These are phyloP conservation scores for Papilio gigon DNA, from an alignment of 2,888 invertebrate genomes.

Conservation along the genomic window DNA sequence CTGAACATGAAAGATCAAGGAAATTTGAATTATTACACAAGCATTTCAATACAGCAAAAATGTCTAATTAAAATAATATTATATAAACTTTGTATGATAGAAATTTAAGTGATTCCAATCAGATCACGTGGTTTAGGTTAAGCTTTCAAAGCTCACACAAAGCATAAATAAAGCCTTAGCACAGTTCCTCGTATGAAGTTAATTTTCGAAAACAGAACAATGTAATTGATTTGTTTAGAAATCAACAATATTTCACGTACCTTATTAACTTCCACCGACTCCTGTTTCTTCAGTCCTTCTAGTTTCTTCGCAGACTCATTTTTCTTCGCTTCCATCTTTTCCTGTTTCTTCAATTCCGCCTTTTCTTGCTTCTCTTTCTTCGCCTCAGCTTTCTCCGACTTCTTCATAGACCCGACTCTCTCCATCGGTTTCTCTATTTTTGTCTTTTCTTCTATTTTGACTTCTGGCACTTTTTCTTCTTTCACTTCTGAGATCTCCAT, in stretches of 20 bases:
- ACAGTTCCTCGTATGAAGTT: too few relatives aligned
- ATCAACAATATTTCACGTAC: slow-evolving; percentile 50
- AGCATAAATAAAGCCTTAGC: too few relatives aligned
- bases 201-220: too few relatives aligned
- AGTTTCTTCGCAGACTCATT: slow-evolving; percentile 67
- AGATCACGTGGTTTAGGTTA: too few relatives aligned
- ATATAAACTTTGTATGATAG: too few relatives aligned
- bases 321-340: slow-evolving; percentile 63
- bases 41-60: too few relatives aligned
- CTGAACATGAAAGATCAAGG: too few relatives aligned
- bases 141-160: too few relatives aligned
- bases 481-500: slow-evolving; percentile 56
- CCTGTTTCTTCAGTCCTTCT: slow-evolving; percentile 68
- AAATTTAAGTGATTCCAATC: too few relatives aligned
- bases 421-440: slow-evolving; percentile 60
- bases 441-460: slow-evolving; percentile 50
- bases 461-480: slow-evolving; percentile 51
- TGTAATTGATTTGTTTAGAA: too few relatives aligned
- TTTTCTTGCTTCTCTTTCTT: slow-evolving; percentile 54
- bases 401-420: slow-evolving; percentile 64
- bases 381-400: slow-evolving; percentile 61
- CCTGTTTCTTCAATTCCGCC: slow-evolving; percentile 51
- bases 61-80: too few relatives aligned
- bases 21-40: too few relatives aligned
- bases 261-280: slow-evolving; percentile 71